phyloP scores from a whole-genome alignment of 2,797 vertebrate genomes.

The Neomorphus geoffroyi region DNA sequence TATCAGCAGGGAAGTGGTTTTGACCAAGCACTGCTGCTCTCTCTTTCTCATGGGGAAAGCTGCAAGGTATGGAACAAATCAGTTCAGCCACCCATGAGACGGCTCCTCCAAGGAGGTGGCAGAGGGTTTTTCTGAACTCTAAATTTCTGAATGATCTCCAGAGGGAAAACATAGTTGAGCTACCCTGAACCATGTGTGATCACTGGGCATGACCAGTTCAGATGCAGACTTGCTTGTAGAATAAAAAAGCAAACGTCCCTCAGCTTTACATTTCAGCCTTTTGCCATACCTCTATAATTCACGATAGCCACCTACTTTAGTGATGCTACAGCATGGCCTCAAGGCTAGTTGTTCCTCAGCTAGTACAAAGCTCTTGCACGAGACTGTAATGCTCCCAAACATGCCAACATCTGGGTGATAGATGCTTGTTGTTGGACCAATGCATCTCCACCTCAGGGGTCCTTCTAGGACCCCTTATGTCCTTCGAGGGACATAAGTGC shows the following conservation, averaged over 20 bases:
- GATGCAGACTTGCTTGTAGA: fast-evolving
- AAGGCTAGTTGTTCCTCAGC: neutral
- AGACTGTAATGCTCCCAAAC: neutral
- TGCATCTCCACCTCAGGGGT: too few species aligned
- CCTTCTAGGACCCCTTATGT: neutral
- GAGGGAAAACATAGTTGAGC: fast-evolving
- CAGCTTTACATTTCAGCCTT: neutral
- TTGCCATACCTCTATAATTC: fast-evolving
- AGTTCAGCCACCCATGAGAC: fast-evolving
- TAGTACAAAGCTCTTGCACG: neutral
- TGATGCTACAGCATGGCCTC: neutral
- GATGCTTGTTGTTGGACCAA: neutral
- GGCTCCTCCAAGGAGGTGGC: too few species aligned
- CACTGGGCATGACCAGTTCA: fast-evolving
- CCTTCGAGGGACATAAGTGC: neutral
- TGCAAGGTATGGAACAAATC: neutral
- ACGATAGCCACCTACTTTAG: fast-evolving
- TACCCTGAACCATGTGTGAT: fast-evolving
- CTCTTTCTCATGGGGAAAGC: neutral
- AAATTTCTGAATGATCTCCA: neutral
- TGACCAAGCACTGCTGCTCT: neutral
- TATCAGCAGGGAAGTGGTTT: neutral
- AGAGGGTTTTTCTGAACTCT: neutral
- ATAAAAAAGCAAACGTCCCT: neutral
- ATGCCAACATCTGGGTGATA: too few species aligned